phyloP scores from a whole-genome alignment of 2,888 invertebrate genomes.

The Euphydryas editha region DNA sequence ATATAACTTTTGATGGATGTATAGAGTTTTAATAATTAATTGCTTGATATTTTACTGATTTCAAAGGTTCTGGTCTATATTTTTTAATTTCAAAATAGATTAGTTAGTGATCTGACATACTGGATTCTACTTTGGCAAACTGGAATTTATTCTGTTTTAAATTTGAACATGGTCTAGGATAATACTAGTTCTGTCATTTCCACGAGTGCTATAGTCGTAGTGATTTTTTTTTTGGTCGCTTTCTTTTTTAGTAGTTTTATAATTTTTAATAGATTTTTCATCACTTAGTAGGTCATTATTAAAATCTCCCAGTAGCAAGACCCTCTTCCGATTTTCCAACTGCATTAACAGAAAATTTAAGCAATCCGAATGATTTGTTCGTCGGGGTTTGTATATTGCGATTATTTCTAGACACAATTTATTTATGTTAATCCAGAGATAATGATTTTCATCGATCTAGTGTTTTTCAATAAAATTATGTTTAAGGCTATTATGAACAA shows the following conservation, averaged over 20 bases:
- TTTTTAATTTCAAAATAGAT: slow-evolving; percentile 38
- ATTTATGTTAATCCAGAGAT: slow-evolving; percentile 23
- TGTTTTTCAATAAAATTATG: slow-evolving; percentile 14
- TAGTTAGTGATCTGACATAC: slow-evolving; percentile 45
- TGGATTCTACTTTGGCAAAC: slow-evolving; percentile 39
- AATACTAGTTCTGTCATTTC: slow-evolving; percentile 34
- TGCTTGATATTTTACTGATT: slow-evolving; percentile 21
- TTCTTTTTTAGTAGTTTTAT: slow-evolving; percentile 16
- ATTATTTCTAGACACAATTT: slow-evolving; percentile 26
- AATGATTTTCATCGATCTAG: slow-evolving; percentile 18
- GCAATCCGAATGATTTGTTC: slow-evolving; percentile 8
- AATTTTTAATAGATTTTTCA: slow-evolving; percentile 8
- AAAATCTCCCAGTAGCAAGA: slow-evolving; percentile 38
- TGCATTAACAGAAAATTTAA: slow-evolving; percentile 23
- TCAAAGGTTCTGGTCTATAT: slow-evolving; percentile 4
- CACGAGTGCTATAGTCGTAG: slow-evolving; percentile 39
- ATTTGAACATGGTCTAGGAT: slow-evolving; percentile 44
- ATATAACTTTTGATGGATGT: neutral
- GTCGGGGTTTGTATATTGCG: slow-evolving; percentile 17
- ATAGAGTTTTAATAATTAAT: slow-evolving; percentile 16
- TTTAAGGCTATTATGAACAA: slow-evolving; percentile 21
- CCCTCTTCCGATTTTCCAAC: slow-evolving; percentile 28
- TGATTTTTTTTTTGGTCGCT: slow-evolving; percentile 38
- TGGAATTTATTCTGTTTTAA: slow-evolving; percentile 39
- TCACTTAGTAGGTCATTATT: slow-evolving; percentile 29